Evolutionary conservation across 2,888 invertebrate species (phyloP), one percentile per base, ranked within the genome.

Genomic region (Drosophila acutilabella): DNA sequence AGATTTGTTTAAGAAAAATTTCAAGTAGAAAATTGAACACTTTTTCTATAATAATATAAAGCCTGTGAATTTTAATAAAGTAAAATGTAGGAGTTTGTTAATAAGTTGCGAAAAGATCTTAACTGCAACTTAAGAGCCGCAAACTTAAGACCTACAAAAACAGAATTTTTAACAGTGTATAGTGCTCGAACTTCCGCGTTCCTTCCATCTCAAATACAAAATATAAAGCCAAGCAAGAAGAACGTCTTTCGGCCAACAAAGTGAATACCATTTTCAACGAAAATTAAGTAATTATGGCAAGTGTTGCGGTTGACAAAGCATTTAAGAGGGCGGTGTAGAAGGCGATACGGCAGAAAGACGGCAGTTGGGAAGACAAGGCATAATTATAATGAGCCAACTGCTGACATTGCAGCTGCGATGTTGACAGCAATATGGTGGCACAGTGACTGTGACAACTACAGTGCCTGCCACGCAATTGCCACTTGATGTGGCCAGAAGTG

Each of bases 231-330:
- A 14, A 10, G 38, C 20, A 33, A 14, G 14, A 8, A 38, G 33
- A 40, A 44, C 16, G 33, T 42, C 36, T 16, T 16, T 30, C 6
- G 14, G 33, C 10, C 23, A 33, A 16, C 33, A 57, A 57, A 66
- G 48, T 57, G 48, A 66, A 60, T 60, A 41, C 18, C 56, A 48
- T 64, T 66, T 59, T 14, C 47, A 61, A 47, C 45, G 40, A 58
- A 65, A 70, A 75, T 78, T 64, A 78, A 61, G 72, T 75, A 78
- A 78, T 78, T 78, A 75, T 68, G 62, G 69, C 72, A 69, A 74
- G 67, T 78, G 75, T 62, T 74, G 78, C 60, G 69, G 56, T 56
- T 58, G 58, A 64, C 50, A 72, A 65, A 70, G 73, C 64, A 50
- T 26, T 48, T 54, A 56, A 54, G 64, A 44, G 16, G 47, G 2